Evolutionary conservation across 1,140 invertebrate species (phyloP), one percentile per base, ranked within the genome.

Genomic region (Rhopalosiphum padi): DNA sequence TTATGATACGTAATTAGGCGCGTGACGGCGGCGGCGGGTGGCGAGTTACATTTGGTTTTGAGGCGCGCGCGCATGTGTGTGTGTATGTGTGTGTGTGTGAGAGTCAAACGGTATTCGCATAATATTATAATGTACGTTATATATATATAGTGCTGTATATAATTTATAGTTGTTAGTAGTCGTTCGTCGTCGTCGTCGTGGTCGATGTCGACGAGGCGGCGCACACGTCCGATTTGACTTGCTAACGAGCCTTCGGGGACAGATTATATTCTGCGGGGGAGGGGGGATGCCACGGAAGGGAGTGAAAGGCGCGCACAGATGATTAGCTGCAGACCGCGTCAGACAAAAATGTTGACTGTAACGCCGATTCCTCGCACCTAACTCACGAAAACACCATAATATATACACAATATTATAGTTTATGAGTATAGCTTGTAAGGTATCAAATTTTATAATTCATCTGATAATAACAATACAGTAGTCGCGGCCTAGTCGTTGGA

Each of bases 191-290:
- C 30, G 43, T 46, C 25, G 46, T 53, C n/a, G 46, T 41, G 35
- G 88, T 41, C 35, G 87, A 22, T 23, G 35, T 90, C 88, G 89
- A 43, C 41, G 55, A 55, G 15, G 89, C 89, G 22, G 89, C 82
- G 89, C 82, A 86, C 91, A 82, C 91, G 91, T 86, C 91, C 35
- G 82, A 86, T 86, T 93, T 93, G 91, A 93, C 91, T 93, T 37
- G 91, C 91, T 93, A 93, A 93, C 91, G 91, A 93, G 91, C 82
- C 82, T 55, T n/a, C 48, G n/a, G 91, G 91, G 91, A 85, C 68
- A 83, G 77, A 85, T 93, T 86, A 85, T 41, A 25, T 51, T 22
- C 4, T 41, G 41, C 46, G 46, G 11, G 8, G 30, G 48, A 6
- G n/a, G 46, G n/a, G 30, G 46, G 37, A n/a, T 9, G 43, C 3